Base-by-base conservation (phyloP, 1,140 invertebrate genomes). In the Euura saliciscinereae region DNA sequence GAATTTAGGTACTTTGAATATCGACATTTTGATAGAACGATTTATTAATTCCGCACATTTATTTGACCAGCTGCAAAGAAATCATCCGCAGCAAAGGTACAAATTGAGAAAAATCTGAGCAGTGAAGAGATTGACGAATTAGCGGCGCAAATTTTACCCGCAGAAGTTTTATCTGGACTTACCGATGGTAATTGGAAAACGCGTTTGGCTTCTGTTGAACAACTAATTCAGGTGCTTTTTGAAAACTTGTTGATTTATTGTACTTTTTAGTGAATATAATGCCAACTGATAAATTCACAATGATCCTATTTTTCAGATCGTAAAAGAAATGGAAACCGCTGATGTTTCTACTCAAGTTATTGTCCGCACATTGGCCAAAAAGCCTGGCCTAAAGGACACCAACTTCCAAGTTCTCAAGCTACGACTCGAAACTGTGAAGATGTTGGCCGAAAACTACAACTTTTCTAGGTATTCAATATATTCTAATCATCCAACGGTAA, bases 321-420 rank as follows among this genome's bases (percentile, higher is more conserved):
- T 96, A 1, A 90, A 90, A 78, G 86, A 87, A 42, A 89, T 93
- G 76, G 91, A 92, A 70, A 80, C 89, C 44, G 88, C 89, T 66
- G 91, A 93, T 66, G 90, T 94, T 4, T 90, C 91, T 1, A 90
- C 92, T 2, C 96, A 98, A 87, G 90, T 94, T 4, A 83, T 97
- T 64, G 89, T 96, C 6, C 90, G 93, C 70, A 90, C 90, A 4
- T 79, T 98, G 8, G 92, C 91, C 71, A 96, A 93, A 77, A 98
- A 97, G 84, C 96, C 97, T 1, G 97, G 97, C 4, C 90, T 98
- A 0, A 97, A 96, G 80, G 97, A 98, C 78, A 97, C 93, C 69
- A 98, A 98, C 86, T 96, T 97, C 74, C 96, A 98, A 90, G 95
- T 97, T 8, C 85, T 97, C n/a, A 97, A 97, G 83, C 86, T 93